Percentiles rank a stretch among this genome's conserved stretches.
Evolutionary conservation across 2,113 vertebrate species (phyloP).

Genomic region (Clarias magur): DNA sequence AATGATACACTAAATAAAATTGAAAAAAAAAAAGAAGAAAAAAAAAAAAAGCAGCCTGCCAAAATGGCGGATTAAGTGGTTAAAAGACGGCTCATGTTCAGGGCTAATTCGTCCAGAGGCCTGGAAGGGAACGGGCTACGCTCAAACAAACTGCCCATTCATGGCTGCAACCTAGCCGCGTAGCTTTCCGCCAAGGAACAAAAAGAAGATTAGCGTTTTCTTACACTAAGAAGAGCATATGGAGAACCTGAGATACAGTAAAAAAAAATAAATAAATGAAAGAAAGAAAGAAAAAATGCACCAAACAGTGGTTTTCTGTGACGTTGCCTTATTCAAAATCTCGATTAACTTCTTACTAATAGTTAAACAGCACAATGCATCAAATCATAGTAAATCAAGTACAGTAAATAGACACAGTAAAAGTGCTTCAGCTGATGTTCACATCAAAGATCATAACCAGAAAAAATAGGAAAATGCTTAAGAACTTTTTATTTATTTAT

Average conservation of each 20-base stretch:
- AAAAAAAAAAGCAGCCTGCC: slow-evolving; percentile 54
- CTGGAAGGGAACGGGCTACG: slow-evolving; percentile 74
- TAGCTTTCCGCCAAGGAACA: slow-evolving; percentile 77
- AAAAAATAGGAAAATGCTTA: not conserved
- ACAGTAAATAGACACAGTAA: too few relatives aligned
- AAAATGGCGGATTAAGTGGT: slow-evolving; percentile 67
- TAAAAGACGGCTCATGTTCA: slow-evolving; percentile 68
- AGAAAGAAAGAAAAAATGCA: slow-evolving; percentile 11
- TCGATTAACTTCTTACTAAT: too few relatives aligned
- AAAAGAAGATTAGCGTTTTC: slow-evolving; percentile 81
- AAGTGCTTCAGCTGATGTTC: too few relatives aligned
- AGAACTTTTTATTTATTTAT: not conserved
- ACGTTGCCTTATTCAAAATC: too few relatives aligned
- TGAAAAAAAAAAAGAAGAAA: not conserved
- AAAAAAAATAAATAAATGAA: too few relatives aligned
- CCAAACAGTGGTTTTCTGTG: not conserved
- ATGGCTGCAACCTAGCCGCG: slow-evolving; percentile 76
- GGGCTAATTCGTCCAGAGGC: slow-evolving; percentile 72
- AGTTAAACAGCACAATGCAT: too few relatives aligned
- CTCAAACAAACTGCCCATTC: slow-evolving; percentile 85
- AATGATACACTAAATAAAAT: slow-evolving; percentile 53
- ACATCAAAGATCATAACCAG: not conserved
- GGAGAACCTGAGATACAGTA: slow-evolving; percentile 53
- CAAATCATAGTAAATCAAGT: too few relatives aligned
- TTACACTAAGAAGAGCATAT: slow-evolving; percentile 65